Evolutionary conservation across 2,888 invertebrate genomes (phyloP), one percentile per base, ranked within the genome.

Genomic region (Crepidodera aurea): DNA sequence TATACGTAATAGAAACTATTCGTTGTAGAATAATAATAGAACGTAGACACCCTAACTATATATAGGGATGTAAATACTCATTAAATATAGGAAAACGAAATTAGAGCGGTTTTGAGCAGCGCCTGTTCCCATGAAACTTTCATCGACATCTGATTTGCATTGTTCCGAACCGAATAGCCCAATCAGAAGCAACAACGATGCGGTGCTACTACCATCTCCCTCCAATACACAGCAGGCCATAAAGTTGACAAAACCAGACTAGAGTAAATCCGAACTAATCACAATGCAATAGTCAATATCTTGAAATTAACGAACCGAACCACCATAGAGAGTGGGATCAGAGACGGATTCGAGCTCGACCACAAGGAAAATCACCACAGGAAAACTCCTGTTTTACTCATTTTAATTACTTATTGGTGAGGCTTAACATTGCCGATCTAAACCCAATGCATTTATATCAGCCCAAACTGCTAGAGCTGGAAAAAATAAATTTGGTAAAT

Each of bases 221-320:
- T 59, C 27, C 27, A 10, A n/a, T 40, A 15, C 54, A 54, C 55
- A 39, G 59, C 55, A 32, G 61, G 60, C 62, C 69, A 66, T 66
- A 67, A 67, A 69, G 69, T 69, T 67, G 69, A 69, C 69, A 67
- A 69, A 68, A 64, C 69, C 61, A 51, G 61, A 64, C 64, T 60
- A 61, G 64, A 68, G 65, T 58, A 66, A 70, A 67, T 67, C 68
- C 68, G 48, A 64, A 67, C 71, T 69, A 73, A 75, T 73, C 76
- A 72, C 70, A 72, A 71, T 67, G 70, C 69, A 73, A 73, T 71
- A 67, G 72, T 57, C 73, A 76, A 77, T 78, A 78, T 78, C 78
- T 79, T 79, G 77, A 77, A 78, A 78, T 78, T 78, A 78, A 77
- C 78, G 77, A 78, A 78, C 77, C 75, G 72, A 66, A 68, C 69